Base-by-base conservation (phyloP, 2,797 vertebrate genomes). In the Oreortyx pictus region DNA sequence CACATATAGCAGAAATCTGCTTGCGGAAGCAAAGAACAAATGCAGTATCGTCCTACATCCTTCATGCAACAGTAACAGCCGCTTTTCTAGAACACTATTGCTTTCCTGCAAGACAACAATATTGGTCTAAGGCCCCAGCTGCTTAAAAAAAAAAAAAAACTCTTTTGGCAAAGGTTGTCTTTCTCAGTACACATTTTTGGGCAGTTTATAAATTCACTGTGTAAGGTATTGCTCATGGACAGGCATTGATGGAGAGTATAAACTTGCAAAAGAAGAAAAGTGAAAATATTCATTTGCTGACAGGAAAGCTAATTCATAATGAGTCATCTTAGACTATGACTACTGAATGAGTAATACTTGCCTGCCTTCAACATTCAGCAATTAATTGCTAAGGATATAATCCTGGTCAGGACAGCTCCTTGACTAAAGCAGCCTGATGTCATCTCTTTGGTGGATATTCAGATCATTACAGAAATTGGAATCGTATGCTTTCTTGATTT, bases 11-110 rank as follows among this genome's bases (percentile, higher is more conserved):
- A 0, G 0, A 83, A 31, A 85, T 80, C 43, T 88, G 41, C 27
- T 31, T 37, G 50, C 52, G 78, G n/a, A 82, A 44, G 60, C 35
- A 64, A 93, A 92, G 50, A 43, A 87, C 61, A 93, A 66, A 89
- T 10, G 66, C 37, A n/a, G 35, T 81, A 79, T 86, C 56, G 27
- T 86, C 39, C 56, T 62, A 13, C 29, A 41, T 2, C 7, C 23
- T 54, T 49, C 49, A 31, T 11, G 22, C 23, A 78, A 59, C 35
- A 83, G 8, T 35, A 87, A 33, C 5, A 37, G 43, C 7, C 56
- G 24, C 22, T 0, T 13, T 89, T 88, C 74, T 37, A 74, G 71
- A 64, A 85, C 35, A 18, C 24, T 44, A 1, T 13, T 76, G 33
- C 60, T 86, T 84, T 59, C 29, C 47, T 72, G 11, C n/a, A 66